Evolutionary conservation across 2,113 vertebrate species (phyloP), one percentile per base, ranked within the genome.

Genomic region (Neolamprologus cancellatus): DNA sequence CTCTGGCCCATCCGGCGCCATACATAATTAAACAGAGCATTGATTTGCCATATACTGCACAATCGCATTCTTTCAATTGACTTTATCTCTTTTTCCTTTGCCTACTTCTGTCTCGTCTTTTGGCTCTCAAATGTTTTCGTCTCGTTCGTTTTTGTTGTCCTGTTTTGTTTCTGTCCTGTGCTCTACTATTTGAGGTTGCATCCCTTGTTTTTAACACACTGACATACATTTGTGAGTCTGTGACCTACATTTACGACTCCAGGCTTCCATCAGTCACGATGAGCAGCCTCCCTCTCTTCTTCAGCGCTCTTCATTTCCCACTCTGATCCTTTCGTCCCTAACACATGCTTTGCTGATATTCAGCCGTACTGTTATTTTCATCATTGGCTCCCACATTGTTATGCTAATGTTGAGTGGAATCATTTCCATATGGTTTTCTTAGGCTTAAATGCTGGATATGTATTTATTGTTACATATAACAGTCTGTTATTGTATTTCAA

Each of bases 151-250:
- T 81, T 83, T 55, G 32, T 87, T 12, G 7, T 4, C 2, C 4
- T 36, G 25, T 6, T 74, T 66, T 83, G 84, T 25, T 23, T 87
- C 3, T 20, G n/a, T 85, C 64, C 20, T 12, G 61, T 28, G 7
- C 36, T 25, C 78, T 39, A 28, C 78, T 61, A 30, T 83, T 28
- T 82, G 46, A 85, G 50, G 64, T 74, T 71, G 46, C 57, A 6
- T 76, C 54, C 41, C 83, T 86, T 32, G 14, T 66, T 84, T 55
- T 78, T 93, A 74, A 87, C 92, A 89, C 90, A 94, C 93, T 95
- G 93, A 95, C 95, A 95, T 79, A 95, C 92, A 94, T 95, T 95
- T 95, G 78, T 86, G 41, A 91, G 90, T 89, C 36, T 90, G 54
- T 94, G 94, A 95, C 95, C 95, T 95, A 95, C 91, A 94, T 95